phyloP scores from a whole-genome alignment of 2,888 invertebrate species.

The Drosophila rubida region DNA sequence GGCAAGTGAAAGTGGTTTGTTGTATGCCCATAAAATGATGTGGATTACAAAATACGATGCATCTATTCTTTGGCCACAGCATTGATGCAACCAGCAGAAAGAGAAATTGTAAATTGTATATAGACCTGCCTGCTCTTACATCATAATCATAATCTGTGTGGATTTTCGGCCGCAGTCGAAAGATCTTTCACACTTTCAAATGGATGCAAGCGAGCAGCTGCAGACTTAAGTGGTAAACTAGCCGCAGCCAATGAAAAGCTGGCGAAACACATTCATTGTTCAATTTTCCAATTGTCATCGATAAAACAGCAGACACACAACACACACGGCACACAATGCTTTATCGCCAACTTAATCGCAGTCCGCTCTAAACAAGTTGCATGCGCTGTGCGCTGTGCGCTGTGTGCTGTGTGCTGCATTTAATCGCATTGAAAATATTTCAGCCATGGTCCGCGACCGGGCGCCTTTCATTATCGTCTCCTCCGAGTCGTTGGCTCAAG shows the following conservation, averaged over 20 bases:
- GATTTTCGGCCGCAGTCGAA: slow-evolving; percentile 30
- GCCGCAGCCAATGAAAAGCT: slow-evolving; percentile 34
- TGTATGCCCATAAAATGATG: slow-evolving; percentile 26
- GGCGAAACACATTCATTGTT: slow-evolving; percentile 69
- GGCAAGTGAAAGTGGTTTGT: slow-evolving; percentile 59
- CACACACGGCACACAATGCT: slow-evolving; percentile 30
- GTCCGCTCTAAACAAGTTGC: slow-evolving; percentile 66
- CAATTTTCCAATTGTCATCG: slow-evolving; percentile 72
- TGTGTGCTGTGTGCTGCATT: neutral
- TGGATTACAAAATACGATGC: slow-evolving; percentile 42
- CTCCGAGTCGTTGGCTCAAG: slow-evolving; percentile 28
- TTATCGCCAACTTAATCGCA: slow-evolving; percentile 66
- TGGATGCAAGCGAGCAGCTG: slow-evolving; percentile 25
- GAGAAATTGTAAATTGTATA: slow-evolving; percentile 37
- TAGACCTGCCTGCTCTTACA: slow-evolving; percentile 44
- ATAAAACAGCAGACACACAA: slow-evolving; percentile 53
- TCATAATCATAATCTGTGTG: slow-evolving; percentile 55
- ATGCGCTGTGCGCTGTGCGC: too few species aligned
- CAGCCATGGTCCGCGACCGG: slow-evolving; percentile 18
- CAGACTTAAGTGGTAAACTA: slow-evolving; percentile 34
- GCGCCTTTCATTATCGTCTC: slow-evolving; percentile 58
- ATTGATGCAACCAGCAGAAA: slow-evolving; percentile 28
- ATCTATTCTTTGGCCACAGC: slow-evolving; percentile 62
- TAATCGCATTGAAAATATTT: slow-evolving; percentile 30
- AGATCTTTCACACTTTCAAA: slow-evolving; percentile 58